These are phyloP conservation scores for Pachliopta kotzebuea DNA, from an alignment of 2,888 invertebrate genomes.

Conservation along the genomic window DNA sequence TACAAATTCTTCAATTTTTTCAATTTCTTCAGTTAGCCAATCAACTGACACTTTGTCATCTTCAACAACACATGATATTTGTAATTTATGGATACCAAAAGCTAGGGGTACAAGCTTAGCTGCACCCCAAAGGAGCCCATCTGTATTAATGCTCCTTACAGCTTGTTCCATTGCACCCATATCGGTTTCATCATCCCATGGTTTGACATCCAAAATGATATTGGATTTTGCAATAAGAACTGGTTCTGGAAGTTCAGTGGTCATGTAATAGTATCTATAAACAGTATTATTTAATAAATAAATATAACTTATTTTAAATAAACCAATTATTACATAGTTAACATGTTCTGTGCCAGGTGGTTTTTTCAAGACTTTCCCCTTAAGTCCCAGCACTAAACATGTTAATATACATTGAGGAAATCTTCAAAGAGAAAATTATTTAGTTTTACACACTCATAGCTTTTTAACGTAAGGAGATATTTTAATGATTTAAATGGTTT, in stretches of 20 bases:
- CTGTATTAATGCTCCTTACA: conserved; percentile 88
- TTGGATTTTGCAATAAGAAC: conserved; percentile 95
- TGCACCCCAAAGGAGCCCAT: conserved; percentile 97
- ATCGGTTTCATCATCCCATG: conserved; percentile 96
- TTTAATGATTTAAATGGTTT: too few relatives aligned
- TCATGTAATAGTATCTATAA: not conserved
- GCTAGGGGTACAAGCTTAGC: conserved; percentile 94
- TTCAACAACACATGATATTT: conserved; percentile 95
- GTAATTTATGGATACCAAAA: conserved; percentile 95
- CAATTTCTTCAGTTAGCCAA: conserved; percentile 92
- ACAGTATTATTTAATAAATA: too few relatives aligned
- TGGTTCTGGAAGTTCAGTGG: conserved; percentile 83
- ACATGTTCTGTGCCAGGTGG: too few relatives aligned
- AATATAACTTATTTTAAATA: too few relatives aligned
- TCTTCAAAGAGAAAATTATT: too few relatives aligned
- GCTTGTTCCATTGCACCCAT: conserved; percentile 90
- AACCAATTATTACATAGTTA: too few relatives aligned
- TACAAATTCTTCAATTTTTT: conserved; percentile 90
- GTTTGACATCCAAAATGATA: conserved; percentile 96
- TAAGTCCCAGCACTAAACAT: too few relatives aligned
- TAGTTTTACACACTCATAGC: too few relatives aligned
- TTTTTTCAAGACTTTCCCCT: too few relatives aligned
- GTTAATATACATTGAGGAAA: too few relatives aligned
- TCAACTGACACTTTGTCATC: conserved; percentile 97
- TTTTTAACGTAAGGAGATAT: too few relatives aligned